phyloP scores from a whole-genome alignment of 2,113 vertebrate species.

The Paraplagusia blochii region DNA sequence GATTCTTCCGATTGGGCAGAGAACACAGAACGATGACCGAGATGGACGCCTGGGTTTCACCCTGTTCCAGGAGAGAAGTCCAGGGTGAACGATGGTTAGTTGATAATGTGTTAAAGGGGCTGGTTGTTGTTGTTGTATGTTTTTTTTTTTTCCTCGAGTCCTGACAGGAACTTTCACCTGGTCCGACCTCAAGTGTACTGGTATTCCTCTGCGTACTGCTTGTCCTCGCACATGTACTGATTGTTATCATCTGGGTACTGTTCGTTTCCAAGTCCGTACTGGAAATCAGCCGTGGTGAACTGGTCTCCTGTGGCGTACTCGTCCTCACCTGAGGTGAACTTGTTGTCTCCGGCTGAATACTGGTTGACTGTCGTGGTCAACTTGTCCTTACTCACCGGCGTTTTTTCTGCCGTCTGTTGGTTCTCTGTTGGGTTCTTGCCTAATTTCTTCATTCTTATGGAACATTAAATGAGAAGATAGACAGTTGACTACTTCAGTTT shows the following conservation, averaged over 20 bases:
- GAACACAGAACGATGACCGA: not conserved
- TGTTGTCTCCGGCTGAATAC: not conserved
- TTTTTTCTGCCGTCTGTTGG: conserved; percentile 30
- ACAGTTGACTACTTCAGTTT: not conserved
- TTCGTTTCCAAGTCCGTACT: not conserved
- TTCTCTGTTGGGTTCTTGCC: conserved; percentile 37
- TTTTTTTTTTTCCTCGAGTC: too few relatives aligned
- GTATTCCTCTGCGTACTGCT: conserved; percentile 52
- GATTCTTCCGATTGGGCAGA: not conserved
- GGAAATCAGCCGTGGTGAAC: not conserved
- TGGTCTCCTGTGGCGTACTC: conserved; percentile 6
- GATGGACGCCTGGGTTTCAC: conserved; percentile 8
- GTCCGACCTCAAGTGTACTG: conserved; percentile 46
- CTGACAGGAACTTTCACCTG: conserved; percentile 33
- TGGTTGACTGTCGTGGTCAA: not conserved
- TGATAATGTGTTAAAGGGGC: conserved; percentile 37
- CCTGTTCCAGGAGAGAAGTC: conserved; percentile 9
- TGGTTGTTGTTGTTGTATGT: conserved; percentile 51
- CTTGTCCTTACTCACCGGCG: not conserved
- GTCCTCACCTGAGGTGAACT: not conserved
- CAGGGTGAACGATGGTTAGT: conserved; percentile 19
- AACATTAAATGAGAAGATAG: not conserved
- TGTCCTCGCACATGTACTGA: conserved; percentile 44
- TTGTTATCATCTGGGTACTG: conserved; percentile 2
- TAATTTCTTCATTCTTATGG: conserved; percentile 62